Evolutionary conservation across 2,888 invertebrate genomes (phyloP).

Genomic region (Troglohyphantes excavatus): DNA sequence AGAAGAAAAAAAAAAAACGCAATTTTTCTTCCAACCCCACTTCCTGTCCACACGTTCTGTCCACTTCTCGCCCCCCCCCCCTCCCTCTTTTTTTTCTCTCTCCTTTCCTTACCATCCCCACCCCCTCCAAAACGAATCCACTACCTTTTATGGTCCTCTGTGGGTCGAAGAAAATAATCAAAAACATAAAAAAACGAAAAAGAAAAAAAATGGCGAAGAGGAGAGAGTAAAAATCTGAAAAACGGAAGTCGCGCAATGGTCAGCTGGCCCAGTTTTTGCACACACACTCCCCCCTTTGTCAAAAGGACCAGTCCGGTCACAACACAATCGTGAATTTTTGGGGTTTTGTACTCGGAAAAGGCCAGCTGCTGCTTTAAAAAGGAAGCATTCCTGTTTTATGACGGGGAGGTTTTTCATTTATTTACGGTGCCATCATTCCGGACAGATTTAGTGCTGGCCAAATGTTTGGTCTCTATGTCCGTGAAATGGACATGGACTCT

Average conservation of each 20-base stretch:
- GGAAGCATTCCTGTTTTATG: constrained; percentile 35
- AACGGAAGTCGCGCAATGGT: constrained; percentile 70
- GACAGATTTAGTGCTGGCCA: constrained; percentile 18
- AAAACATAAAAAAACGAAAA: constrained; percentile 4
- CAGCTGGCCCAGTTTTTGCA: constrained; percentile 52
- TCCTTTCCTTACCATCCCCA: too few relatives aligned
- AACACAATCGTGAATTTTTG: constrained; percentile 43
- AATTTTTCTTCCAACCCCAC: constrained; percentile 21
- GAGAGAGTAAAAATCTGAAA: constrained; percentile 47
- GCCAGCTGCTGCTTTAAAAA: constrained; percentile 43
- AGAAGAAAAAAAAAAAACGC: not conserved
- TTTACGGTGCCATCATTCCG: constrained; percentile 22
- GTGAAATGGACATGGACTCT: not conserved
- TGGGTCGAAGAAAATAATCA: not conserved
- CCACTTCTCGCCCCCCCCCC: not conserved
- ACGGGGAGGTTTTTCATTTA: not conserved
- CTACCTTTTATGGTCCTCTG: not conserved
- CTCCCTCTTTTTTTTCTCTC: not conserved
- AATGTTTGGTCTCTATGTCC: constrained; percentile 18
- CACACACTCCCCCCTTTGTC: constrained; percentile 30
- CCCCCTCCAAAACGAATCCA: not conserved
- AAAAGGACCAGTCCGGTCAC: not conserved
- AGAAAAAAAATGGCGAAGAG: not conserved
- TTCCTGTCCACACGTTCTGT: constrained; percentile 19
- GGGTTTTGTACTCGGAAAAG: not conserved